Evolutionary conservation across 2,888 invertebrate genomes (phyloP).

Genomic region (Acanthacorydalis orientalis): DNA sequence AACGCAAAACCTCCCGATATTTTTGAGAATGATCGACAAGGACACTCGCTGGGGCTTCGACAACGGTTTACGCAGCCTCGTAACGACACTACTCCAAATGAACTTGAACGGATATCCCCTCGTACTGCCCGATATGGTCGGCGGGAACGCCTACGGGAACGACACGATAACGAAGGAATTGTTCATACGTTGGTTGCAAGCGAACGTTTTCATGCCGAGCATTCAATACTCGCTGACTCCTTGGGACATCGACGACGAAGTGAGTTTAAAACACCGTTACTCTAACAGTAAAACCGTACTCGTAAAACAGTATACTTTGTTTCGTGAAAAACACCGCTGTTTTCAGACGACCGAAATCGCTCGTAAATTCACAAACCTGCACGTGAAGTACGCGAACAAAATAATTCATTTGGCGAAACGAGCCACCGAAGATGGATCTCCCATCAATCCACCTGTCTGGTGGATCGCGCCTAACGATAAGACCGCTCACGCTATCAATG

Average conservation of each 20-base stretch:
- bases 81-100: slow-evolving; percentile 52
- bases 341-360: slow-evolving; percentile 46
- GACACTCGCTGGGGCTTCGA: slow-evolving; percentile 50
- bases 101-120: slow-evolving; percentile 29
- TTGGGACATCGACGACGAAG: slow-evolving; percentile 50
- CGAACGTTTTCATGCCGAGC: slow-evolving; percentile 58
- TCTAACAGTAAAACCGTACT: too few relatives aligned
- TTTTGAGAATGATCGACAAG: slow-evolving; percentile 64
- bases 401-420: slow-evolving; percentile 44
- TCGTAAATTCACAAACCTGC: slow-evolving; percentile 44
- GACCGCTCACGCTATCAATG: slow-evolving; percentile 38
- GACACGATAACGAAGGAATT: slow-evolving; percentile 41
- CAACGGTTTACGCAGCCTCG: slow-evolving; percentile 53
- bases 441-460: slow-evolving; percentile 72
- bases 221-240: slow-evolving; percentile 68
- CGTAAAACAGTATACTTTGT: background rate
- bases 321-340: slow-evolving; percentile 14
- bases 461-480: slow-evolving; percentile 57
- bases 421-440: slow-evolving; percentile 41
- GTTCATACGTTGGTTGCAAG: slow-evolving; percentile 64
- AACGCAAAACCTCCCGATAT: slow-evolving; percentile 52
- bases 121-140: slow-evolving; percentile 68
- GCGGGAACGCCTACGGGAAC: slow-evolving; percentile 45
- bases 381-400: slow-evolving; percentile 39
- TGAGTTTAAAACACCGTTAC: slow-evolving; percentile 10